Conservation (phyloP, 1,140 invertebrate species). For the Drosophila seguyi region DNA sequence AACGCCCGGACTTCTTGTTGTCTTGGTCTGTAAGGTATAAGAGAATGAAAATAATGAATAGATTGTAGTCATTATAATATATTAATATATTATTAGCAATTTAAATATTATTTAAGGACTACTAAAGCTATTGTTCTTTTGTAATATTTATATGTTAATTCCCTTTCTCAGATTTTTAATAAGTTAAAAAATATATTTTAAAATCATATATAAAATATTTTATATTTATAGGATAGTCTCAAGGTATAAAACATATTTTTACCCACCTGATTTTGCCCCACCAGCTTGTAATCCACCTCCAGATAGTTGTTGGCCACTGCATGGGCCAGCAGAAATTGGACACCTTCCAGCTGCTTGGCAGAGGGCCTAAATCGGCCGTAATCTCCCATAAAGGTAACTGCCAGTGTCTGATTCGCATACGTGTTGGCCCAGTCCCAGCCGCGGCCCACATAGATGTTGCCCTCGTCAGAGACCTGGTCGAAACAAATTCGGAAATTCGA, state of each 20-base stretch:
- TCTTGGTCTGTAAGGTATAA: conserved; percentile 56
- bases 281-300: conserved; percentile 81
- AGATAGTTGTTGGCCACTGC: conserved; percentile 76
- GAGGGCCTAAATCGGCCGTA: conserved; percentile 79
- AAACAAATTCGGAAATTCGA: conserved; percentile 36
- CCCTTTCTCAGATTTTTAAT: not conserved
- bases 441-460: conserved; percentile 87
- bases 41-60: not conserved
- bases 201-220: not conserved
- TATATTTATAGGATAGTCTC: too few relatives aligned
- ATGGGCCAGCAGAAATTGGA: conserved; percentile 74
- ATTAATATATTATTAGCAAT: not conserved
- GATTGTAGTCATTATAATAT: not conserved
- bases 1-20: conserved; percentile 86
- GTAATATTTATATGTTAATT: not conserved
- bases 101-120: not conserved
- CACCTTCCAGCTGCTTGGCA: conserved; percentile 77
- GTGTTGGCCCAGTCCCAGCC: conserved; percentile 87
- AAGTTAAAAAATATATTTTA: not conserved
- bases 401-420: conserved; percentile 85
- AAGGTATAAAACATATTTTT: too few relatives aligned
- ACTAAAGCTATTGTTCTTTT: not conserved
- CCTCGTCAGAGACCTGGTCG: conserved; percentile 87
- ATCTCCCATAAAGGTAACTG: conserved; percentile 86
- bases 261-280: conserved; percentile 85